Evolutionary conservation across 2,888 invertebrate genomes (phyloP).

Genomic region (Agrochola litura): DNA sequence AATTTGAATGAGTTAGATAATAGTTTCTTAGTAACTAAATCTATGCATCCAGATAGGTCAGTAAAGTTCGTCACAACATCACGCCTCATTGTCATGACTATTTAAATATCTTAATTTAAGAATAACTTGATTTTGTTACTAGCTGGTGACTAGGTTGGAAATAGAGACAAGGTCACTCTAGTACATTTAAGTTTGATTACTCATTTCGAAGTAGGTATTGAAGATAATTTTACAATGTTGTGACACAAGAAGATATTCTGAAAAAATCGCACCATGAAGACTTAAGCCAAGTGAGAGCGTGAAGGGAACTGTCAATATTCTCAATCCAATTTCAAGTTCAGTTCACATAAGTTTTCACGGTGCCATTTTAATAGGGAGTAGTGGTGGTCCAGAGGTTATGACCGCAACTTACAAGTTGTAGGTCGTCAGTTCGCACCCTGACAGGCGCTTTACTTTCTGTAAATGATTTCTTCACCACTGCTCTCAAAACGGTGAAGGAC

Average conservation of each 20-base stretch:
- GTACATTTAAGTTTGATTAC: conserved; percentile 16
- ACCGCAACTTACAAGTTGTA: too few species aligned
- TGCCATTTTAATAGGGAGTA: not conserved
- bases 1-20: not conserved
- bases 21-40: conserved; percentile 7
- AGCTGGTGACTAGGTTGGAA: conserved; percentile 4
- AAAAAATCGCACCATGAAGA: not conserved
- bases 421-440: too few species aligned
- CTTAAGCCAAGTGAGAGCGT: too few species aligned
- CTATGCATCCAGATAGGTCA: conserved; percentile 7
- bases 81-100: conserved; percentile 16
- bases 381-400: too few species aligned
- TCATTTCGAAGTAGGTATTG: not conserved
- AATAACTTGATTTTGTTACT: conserved; percentile 36
- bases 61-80: conserved; percentile 10
- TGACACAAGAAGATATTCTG: not conserved
- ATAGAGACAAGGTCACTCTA: conserved; percentile 33
- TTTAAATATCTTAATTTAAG: not conserved
- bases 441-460: too few species aligned
- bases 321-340: too few species aligned
- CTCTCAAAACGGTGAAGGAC: too few species aligned
- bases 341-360: too few species aligned
- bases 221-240: not conserved
- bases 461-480: too few species aligned
- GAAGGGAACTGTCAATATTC: not conserved